These are phyloP conservation scores for Panzeria rudis DNA, from an alignment of 2,888 invertebrate genomes.

Conservation along the genomic window DNA sequence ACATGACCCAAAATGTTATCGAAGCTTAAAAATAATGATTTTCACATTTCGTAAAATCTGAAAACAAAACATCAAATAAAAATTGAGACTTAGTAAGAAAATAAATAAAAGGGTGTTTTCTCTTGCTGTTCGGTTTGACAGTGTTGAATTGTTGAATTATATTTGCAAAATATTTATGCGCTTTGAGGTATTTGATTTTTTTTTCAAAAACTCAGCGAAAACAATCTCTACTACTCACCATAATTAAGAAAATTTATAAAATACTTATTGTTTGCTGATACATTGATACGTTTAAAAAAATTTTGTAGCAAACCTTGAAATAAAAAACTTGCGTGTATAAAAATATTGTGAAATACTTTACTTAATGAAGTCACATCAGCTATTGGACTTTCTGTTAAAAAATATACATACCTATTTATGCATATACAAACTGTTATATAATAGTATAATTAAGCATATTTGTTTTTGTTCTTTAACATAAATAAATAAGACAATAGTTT, in stretches of 20 bases:
- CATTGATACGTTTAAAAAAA: background rate
- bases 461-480: background rate
- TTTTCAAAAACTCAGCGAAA: no score
- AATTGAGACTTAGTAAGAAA: slow-evolving; percentile 8
- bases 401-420: background rate
- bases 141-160: background rate
- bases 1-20: slow-evolving; percentile 73
- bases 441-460: background rate
- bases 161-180: no score
- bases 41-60: slow-evolving; percentile 59
- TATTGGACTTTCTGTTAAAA: background rate
- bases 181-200: no score
- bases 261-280: background rate
- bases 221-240: no score
- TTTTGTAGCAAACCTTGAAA: background rate
- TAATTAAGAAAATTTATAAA: no score
- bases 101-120: background rate
- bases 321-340: slow-evolving; percentile 11
- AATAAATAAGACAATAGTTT: background rate
- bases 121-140: background rate
- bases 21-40: slow-evolving; percentile 73
- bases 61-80: slow-evolving; percentile 9
- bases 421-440: background rate
- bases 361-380: background rate
- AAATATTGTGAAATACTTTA: slow-evolving; percentile 11